These are phyloP conservation scores for Hippolais icterina DNA, from an alignment of 2,113 vertebrate species.

Conservation along the genomic window DNA sequence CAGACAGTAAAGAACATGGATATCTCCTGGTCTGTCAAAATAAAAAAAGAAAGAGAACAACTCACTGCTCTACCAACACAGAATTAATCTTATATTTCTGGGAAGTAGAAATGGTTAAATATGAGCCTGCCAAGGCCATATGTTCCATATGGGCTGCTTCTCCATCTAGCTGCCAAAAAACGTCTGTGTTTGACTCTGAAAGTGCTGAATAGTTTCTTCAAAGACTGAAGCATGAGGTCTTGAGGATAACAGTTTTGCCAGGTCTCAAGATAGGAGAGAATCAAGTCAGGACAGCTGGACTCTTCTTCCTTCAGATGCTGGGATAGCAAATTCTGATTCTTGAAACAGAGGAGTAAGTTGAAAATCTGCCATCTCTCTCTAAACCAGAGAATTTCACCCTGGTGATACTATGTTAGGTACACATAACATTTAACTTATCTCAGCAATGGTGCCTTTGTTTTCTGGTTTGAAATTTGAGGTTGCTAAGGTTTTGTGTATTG, in stretches of 20 bases:
- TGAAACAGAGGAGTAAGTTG: not conserved
- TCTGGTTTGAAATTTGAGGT: not conserved
- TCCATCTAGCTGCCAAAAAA: not conserved
- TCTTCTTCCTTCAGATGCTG: not conserved
- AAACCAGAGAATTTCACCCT: not conserved
- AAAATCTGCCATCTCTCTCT: not conserved
- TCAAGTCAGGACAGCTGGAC: not conserved
- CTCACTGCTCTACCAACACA: not conserved
- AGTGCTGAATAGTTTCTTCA: not conserved
- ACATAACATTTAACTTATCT: not conserved
- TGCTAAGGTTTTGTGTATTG: not conserved
- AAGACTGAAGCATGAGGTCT: not conserved
- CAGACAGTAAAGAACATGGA: not conserved
- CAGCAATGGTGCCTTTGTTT: not conserved
- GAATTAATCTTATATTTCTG: not conserved
- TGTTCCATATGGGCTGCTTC: not conserved
- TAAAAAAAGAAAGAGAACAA: not conserved
- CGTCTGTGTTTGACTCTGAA: not conserved
- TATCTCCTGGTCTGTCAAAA: not conserved
- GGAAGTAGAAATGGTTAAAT: not conserved
- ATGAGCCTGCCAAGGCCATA: fast-evolving
- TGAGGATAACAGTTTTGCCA: not conserved
- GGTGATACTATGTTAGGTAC: not conserved
- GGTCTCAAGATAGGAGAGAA: not conserved
- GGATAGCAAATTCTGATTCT: not conserved